phyloP scores from a whole-genome alignment of 1,140 invertebrate genomes.

The Pristionchus pacificus region DNA sequence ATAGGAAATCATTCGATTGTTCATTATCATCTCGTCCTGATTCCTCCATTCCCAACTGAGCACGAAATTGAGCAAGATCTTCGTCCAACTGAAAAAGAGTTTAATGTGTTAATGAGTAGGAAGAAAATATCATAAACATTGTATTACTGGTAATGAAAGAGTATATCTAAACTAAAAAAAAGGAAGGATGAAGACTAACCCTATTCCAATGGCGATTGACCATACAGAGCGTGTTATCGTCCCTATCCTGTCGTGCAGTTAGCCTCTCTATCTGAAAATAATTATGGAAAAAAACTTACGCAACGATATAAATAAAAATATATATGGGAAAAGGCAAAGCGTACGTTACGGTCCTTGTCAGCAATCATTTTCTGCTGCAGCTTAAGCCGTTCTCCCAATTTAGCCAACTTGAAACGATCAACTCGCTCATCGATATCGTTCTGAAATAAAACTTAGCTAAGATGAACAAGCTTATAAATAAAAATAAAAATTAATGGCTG shows the following conservation, averaged over 20 bases:
- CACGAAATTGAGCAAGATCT: conserved; percentile 85
- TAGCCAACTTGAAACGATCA: background rate
- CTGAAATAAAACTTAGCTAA: conserved; percentile 8
- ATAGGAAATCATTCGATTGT: conserved; percentile 58
- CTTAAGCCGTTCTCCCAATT: conserved; percentile 69
- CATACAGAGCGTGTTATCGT: conserved; percentile 93
- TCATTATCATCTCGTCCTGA: conserved; percentile 85
- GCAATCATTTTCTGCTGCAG: conserved; percentile 81
- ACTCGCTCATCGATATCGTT: conserved; percentile 2
- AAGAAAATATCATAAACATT: too few species aligned
- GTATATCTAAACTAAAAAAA: too few species aligned
- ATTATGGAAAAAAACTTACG: background rate
- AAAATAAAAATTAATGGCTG: too few species aligned
- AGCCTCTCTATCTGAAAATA: conserved; percentile 82
- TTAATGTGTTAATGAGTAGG: too few species aligned
- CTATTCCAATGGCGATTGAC: conserved; percentile 93
- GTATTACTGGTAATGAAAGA: too few species aligned
- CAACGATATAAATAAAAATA: background rate
- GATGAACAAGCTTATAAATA: background rate
- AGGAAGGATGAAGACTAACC: too few species aligned
- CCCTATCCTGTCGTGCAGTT: conserved; percentile 91
- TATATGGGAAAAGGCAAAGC: too few species aligned
- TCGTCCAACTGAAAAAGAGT: conserved; percentile 71
- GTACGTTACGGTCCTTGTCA: conserved; percentile 72
- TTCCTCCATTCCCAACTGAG: conserved; percentile 93